Percentiles rank a stretch among this genome's conserved stretches.
Evolutionary conservation across 1,140 invertebrate species (phyloP).

Genomic region (Acromyrmex charruanus): DNA sequence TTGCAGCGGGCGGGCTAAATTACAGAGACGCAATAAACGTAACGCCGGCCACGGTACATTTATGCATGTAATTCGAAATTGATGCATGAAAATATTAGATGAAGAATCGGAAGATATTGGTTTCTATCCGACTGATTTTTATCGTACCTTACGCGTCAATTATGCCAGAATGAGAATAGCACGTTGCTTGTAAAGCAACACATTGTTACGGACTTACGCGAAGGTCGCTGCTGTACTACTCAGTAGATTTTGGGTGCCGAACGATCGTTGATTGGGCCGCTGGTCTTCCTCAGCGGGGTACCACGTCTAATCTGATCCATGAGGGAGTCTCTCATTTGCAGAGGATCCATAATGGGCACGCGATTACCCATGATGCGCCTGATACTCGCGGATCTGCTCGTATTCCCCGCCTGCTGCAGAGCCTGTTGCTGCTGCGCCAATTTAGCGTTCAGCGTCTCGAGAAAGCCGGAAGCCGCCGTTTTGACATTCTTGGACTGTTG

Average conservation of each 20-base stretch:
- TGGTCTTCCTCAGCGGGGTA: slow-evolving; percentile 91
- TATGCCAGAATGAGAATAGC: background rate
- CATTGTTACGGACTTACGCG: slow-evolving; percentile 55
- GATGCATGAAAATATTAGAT: slow-evolving; percentile 49
- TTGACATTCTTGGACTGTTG: slow-evolving; percentile 81
- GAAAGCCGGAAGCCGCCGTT: slow-evolving; percentile 87
- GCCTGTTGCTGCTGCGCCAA: slow-evolving; percentile 87
- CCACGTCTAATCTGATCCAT: slow-evolving; percentile 97
- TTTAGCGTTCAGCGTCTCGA: slow-evolving; percentile 92
- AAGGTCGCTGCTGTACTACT: slow-evolving; percentile 69
- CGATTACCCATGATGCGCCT: slow-evolving; percentile 88
- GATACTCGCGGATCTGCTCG: slow-evolving; percentile 90
- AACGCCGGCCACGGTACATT: slow-evolving; percentile 11
- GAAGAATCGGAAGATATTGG: slow-evolving; percentile 39
- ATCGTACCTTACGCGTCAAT: slow-evolving; percentile 18
- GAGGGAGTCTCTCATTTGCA: slow-evolving; percentile 89
- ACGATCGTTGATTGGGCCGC: slow-evolving; percentile 88
- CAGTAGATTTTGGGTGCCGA: slow-evolving; percentile 91
- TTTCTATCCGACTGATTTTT: slow-evolving; percentile 26
- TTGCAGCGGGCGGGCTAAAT: slow-evolving; percentile 8
- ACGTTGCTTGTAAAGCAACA: background rate
- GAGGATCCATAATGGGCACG: slow-evolving; percentile 86
- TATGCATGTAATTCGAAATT: slow-evolving; percentile 36
- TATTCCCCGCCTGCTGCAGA: slow-evolving; percentile 84
- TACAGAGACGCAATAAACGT: slow-evolving; percentile 6